phyloP scores from a whole-genome alignment of 2,888 invertebrate genomes.

The Hypolimnas misippus region DNA sequence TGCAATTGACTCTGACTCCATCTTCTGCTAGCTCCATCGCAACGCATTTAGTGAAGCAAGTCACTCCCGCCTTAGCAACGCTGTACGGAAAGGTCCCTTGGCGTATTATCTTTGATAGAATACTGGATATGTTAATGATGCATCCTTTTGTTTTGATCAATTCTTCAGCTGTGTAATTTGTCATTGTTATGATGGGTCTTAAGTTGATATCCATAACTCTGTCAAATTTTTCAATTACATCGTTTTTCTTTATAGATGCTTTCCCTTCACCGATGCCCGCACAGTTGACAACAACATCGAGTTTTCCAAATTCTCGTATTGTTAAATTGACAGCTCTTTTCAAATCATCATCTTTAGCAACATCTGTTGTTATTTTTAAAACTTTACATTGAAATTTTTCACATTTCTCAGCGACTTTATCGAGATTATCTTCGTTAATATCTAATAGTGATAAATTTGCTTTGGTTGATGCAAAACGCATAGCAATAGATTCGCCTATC shows the following conservation, averaged over 20 bases:
- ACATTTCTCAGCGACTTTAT: constrained; percentile 15
- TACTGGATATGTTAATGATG: too few species aligned
- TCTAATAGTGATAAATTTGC: constrained; percentile 44
- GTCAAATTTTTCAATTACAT: constrained; percentile 49
- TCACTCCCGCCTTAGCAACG: too few species aligned
- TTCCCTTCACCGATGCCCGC: constrained; percentile 12
- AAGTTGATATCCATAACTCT: constrained; percentile 52
- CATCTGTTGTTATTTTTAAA: constrained; percentile 8
- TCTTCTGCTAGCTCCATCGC: too few species aligned
- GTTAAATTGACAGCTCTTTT: constrained; percentile 17
- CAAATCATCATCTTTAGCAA: constrained; percentile 9
- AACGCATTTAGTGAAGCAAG: too few species aligned
- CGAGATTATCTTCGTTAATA: constrained; percentile 14
- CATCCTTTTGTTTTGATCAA: too few species aligned
- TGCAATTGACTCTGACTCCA: too few species aligned
- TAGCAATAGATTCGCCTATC: constrained; percentile 55
- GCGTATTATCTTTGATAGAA: too few species aligned
- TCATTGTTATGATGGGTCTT: constrained; percentile 51
- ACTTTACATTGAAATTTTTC: constrained; percentile 17
- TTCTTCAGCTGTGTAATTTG: too few species aligned
- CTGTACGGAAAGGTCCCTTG: too few species aligned
- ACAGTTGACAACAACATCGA: constrained; percentile 22
- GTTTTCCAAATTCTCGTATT: constrained; percentile 2
- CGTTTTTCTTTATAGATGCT: constrained; percentile 48
- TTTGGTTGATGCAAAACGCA: constrained; percentile 54